Percentiles rank a stretch among this genome's conserved stretches.
phyloP scores from a whole-genome alignment of 2,797 vertebrate genomes.

The Eupleurogrammus muticus region DNA sequence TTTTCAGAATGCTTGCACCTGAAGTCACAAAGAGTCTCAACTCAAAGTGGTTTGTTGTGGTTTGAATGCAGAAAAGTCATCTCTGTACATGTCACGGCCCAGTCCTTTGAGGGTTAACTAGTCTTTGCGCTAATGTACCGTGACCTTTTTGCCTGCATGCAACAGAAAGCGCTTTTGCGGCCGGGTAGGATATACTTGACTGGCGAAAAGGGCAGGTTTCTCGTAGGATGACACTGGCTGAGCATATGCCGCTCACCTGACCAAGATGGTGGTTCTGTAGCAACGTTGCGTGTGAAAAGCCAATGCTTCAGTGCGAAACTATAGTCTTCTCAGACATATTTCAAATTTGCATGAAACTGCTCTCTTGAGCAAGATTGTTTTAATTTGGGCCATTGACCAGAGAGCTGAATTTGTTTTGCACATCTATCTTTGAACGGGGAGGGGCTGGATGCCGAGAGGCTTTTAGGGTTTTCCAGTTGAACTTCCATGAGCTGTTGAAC shows the following conservation, averaged over 20 bases:
- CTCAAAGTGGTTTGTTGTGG: not conserved
- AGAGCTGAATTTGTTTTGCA: conserved; percentile 15
- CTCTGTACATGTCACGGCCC: conserved; percentile 20
- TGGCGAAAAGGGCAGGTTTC: conserved; percentile 31
- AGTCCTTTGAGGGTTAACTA: conserved; percentile 55
- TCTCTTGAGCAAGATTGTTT: conserved; percentile 14
- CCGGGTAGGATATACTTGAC: conserved; percentile 30
- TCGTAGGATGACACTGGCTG: conserved; percentile 39
- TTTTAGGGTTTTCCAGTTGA: conserved; percentile 39
- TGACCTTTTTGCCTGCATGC: conserved; percentile 54
- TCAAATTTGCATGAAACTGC: conserved; percentile 3
- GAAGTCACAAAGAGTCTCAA: not conserved
- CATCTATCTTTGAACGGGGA: conserved; percentile 20
- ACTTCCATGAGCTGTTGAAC: conserved; percentile 28
- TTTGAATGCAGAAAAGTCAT: conserved; percentile 11
- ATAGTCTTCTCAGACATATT: conserved; percentile 1
- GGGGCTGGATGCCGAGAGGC: conserved; percentile 3
- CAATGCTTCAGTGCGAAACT: conserved; percentile 8
- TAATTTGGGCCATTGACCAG: conserved; percentile 1
- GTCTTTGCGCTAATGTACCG: conserved; percentile 63
- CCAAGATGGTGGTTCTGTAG: conserved; percentile 11
- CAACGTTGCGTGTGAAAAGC: conserved; percentile 10
- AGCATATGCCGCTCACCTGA: conserved; percentile 41
- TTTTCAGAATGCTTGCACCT: not conserved
- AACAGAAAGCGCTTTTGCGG: conserved; percentile 1